Percentiles rank a stretch among this genome's conserved stretches.
Conservation (phyloP, 2,113 vertebrate species). For the Labrus mixtus region DNA sequence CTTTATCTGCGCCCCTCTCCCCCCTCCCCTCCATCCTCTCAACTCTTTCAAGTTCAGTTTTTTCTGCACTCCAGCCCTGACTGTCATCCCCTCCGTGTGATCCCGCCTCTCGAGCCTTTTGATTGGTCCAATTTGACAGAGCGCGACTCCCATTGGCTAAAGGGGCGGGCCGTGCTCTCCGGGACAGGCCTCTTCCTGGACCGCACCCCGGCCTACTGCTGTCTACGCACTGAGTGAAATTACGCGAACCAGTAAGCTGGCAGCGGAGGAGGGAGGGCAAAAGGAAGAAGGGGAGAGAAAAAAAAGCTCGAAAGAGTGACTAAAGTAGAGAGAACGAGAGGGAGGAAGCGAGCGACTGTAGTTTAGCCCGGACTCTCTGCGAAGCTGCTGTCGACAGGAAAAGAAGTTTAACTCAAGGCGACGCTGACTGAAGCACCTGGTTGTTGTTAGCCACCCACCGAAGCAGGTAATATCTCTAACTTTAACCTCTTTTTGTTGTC, state of each 20-base stretch:
- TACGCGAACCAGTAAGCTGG: constrained; percentile 66
- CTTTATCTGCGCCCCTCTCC: constrained; percentile 63
- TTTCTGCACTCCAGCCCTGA: not conserved
- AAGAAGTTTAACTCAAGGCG: constrained; percentile 70
- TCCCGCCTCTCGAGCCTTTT: not conserved
- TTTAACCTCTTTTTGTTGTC: not conserved
- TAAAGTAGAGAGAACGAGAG: constrained; percentile 56
- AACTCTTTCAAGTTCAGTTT: constrained; percentile 73
- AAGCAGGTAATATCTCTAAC: constrained; percentile 73
- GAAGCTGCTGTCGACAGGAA: constrained; percentile 70
- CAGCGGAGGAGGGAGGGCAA: constrained; percentile 70
- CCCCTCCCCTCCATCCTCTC: constrained; percentile 53
- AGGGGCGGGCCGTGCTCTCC: constrained; percentile 8
- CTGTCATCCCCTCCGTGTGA: not conserved
- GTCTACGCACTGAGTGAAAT: constrained; percentile 59
- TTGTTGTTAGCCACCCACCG: constrained; percentile 63
- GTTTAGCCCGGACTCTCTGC: constrained; percentile 65
- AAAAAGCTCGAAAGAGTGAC: constrained; percentile 50
- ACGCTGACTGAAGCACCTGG: constrained; percentile 71
- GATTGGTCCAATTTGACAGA: constrained; percentile 68
- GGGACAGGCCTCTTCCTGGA: constrained; percentile 62
- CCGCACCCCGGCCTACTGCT: constrained; percentile 80
- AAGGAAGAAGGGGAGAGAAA: constrained; percentile 20
- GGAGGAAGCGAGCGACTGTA: constrained; percentile 59
- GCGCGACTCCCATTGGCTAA: constrained; percentile 17